phyloP scores from a whole-genome alignment of 2,113 vertebrate species.

The Prionailurus bengalensis region DNA sequence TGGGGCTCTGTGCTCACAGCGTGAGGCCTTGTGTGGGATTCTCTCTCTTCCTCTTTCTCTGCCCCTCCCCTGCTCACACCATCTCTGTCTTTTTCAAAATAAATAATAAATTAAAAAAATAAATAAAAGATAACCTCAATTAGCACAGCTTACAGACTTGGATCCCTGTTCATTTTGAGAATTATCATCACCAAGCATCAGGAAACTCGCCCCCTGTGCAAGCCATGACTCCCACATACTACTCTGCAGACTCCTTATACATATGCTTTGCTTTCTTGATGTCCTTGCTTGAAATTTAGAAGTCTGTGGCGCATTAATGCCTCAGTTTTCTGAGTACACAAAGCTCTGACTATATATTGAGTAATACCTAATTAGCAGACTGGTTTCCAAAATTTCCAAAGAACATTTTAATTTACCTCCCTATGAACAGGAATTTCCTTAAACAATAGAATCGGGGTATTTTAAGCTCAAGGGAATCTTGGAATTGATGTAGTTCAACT shows the following conservation, averaged over 20 bases:
- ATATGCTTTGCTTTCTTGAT: background rate
- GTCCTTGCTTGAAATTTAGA: background rate
- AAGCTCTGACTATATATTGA: background rate
- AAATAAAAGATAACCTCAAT: background rate
- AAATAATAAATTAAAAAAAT: too few relatives aligned
- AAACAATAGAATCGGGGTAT: background rate
- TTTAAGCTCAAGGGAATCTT: background rate
- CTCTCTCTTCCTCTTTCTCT: too few relatives aligned
- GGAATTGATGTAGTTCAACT: background rate
- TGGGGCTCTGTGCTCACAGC: too few relatives aligned
- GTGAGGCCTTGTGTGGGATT: too few relatives aligned
- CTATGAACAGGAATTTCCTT: background rate
- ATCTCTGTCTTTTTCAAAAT: too few relatives aligned
- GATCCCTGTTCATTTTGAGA: background rate
- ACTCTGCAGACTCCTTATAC: background rate
- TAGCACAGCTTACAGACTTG: background rate
- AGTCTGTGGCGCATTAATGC: background rate
- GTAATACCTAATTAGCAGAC: background rate
- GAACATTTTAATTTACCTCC: background rate
- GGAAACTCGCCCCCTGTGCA: background rate
- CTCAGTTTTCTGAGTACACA: slow-evolving; percentile 1
- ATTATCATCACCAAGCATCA: background rate
- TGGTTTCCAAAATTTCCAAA: background rate
- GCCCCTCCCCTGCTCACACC: too few relatives aligned
- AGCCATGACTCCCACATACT: background rate